These are phyloP conservation scores for Chaunax sp. DNA, from an alignment of 2,797 vertebrate genomes.

Conservation along the genomic window DNA sequence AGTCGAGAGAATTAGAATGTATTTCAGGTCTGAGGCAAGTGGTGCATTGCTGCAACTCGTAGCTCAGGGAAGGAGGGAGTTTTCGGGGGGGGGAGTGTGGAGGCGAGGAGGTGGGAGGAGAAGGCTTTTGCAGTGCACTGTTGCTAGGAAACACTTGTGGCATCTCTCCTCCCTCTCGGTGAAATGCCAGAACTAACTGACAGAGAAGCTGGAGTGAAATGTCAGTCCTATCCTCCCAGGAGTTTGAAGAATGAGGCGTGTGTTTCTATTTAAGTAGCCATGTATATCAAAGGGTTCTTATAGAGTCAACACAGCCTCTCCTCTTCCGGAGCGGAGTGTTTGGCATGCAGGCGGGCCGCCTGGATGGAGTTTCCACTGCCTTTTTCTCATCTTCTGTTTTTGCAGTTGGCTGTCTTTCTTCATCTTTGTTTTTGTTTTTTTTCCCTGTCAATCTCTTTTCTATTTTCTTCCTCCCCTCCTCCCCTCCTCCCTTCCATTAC, in stretches of 20 bases:
- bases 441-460: neutral
- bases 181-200: conserved; percentile 76
- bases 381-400: conserved; percentile 26
- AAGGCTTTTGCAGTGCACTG: conserved; percentile 72
- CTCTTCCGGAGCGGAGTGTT: conserved; percentile 33
- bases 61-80: conserved; percentile 64
- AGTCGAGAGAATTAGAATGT: conserved; percentile 74
- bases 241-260: conserved; percentile 54
- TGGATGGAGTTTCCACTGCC: conserved; percentile 27
- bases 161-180: conserved; percentile 69
- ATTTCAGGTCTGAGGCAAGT: conserved; percentile 80
- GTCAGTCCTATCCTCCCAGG: conserved; percentile 66
- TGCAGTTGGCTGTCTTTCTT: conserved; percentile 3
- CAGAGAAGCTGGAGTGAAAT: conserved; percentile 72
- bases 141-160: conserved; percentile 90
- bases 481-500: neutral
- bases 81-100: neutral
- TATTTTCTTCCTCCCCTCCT: neutral
- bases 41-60: conserved; percentile 84
- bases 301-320: conserved; percentile 50
- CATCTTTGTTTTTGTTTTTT: conserved; percentile 5
- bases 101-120: conserved; percentile 32
- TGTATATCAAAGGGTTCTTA: conserved; percentile 65
- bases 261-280: conserved; percentile 62
- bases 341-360: conserved; percentile 35